phyloP scores from a whole-genome alignment of 2,797 vertebrate genomes.

The Moxostoma hubbsi region DNA sequence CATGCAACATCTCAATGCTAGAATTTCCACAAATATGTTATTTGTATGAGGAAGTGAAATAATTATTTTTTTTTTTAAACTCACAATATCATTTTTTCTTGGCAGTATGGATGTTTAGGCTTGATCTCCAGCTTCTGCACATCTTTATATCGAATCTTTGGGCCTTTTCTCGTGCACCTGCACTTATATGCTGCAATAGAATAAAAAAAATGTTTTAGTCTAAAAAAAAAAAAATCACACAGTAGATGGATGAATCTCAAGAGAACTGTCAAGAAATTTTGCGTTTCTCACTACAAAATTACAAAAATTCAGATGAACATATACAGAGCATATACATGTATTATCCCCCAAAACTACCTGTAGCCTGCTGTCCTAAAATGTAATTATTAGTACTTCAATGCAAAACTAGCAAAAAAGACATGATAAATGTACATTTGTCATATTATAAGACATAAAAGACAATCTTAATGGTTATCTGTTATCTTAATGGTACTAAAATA shows the following conservation, averaged over 20 bases:
- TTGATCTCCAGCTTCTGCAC: constrained; percentile 98
- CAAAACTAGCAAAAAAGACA: too few species aligned
- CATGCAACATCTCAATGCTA: neutral
- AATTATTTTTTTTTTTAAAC: too few species aligned
- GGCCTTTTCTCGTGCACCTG: constrained; percentile 96
- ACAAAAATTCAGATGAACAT: neutral
- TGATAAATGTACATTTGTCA: too few species aligned
- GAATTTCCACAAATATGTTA: neutral
- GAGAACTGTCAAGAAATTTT: neutral
- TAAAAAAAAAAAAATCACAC: neutral
- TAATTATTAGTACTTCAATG: neutral
- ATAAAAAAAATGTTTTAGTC: constrained; percentile 13
- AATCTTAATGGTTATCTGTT: too few species aligned
- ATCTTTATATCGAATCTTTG: constrained; percentile 97
- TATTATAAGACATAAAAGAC: too few species aligned
- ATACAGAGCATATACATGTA: too few species aligned
- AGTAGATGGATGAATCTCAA: neutral
- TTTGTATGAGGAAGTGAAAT: too few species aligned
- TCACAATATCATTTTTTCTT: constrained; percentile 99
- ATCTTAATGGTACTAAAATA: too few species aligned
- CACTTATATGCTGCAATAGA: constrained; percentile 90
- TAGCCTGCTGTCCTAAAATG: neutral
- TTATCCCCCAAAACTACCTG: too few species aligned
- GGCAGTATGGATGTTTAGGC: constrained; percentile 95
- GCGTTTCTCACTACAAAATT: neutral